Conservation (phyloP, 2,797 vertebrate genomes). For the Hyperoplus immaculatus region DNA sequence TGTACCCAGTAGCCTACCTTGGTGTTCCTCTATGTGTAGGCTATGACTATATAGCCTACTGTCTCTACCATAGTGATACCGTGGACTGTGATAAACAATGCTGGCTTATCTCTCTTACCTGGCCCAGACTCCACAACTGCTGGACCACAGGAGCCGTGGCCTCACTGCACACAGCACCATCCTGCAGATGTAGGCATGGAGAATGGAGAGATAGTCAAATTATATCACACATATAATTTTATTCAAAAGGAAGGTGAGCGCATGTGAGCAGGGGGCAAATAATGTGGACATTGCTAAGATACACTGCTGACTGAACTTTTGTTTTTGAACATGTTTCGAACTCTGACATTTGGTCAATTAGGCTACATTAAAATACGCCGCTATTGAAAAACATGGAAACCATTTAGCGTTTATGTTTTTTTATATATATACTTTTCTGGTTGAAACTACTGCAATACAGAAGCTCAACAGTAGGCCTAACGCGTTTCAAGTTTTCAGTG, state of each 20-base stretch:
- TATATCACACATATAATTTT: neutral
- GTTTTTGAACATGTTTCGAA: neutral
- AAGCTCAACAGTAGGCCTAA: neutral
- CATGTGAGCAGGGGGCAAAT: neutral
- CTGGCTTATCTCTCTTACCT: slow-evolving; percentile 49
- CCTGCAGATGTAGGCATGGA: slow-evolving; percentile 33
- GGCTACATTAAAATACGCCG: neutral
- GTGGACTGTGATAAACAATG: neutral
- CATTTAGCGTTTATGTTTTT: neutral
- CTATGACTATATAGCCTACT: slow-evolving; percentile 3
- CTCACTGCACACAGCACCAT: slow-evolving; percentile 77
- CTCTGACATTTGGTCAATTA: no score
- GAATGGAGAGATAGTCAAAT: neutral
- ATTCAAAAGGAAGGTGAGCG: neutral
- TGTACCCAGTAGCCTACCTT: neutral
- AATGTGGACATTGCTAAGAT: neutral
- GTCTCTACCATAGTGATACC: neutral
- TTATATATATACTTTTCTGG: neutral
- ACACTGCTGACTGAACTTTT: neutral
- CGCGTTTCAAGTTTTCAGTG: neutral
- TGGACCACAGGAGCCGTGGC: slow-evolving; percentile 49
- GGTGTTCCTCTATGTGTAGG: slow-evolving; percentile 4
- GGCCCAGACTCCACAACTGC: slow-evolving; percentile 48
- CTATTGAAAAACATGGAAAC: neutral
- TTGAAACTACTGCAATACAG: neutral